phyloP scores from a whole-genome alignment of 2,797 vertebrate genomes.

The Nannoperca australis region DNA sequence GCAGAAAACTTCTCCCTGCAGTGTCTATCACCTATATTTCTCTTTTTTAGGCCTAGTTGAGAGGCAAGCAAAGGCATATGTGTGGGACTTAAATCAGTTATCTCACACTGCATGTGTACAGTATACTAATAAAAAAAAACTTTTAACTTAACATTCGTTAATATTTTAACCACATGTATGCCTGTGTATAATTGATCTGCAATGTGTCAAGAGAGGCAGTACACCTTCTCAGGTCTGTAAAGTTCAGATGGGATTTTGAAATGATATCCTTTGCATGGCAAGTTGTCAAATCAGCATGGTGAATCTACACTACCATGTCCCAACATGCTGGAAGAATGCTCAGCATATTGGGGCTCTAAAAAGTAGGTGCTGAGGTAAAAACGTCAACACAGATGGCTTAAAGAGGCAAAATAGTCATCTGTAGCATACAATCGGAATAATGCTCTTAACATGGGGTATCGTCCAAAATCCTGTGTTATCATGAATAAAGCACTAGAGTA shows the following conservation, averaged over 20 bases:
- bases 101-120: background rate
- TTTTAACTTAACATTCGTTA: background rate
- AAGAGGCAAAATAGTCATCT: conserved; percentile 28
- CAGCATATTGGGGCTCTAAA: conserved; percentile 21
- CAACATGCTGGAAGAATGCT: conserved; percentile 5
- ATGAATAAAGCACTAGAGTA: conserved; percentile 38
- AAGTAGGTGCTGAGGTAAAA: conserved; percentile 33
- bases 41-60: background rate
- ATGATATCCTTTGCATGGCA: conserved; percentile 24
- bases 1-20: conserved; percentile 62
- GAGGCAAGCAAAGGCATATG: background rate
- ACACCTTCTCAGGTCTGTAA: conserved; percentile 1
- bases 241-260: conserved; percentile 27
- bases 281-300: conserved; percentile 7
- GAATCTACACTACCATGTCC: conserved; percentile 17
- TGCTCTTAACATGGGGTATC: conserved; percentile 33
- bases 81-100: background rate
- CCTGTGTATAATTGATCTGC: background rate
- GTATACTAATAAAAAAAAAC: background rate
- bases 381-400: conserved; percentile 38
- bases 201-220: background rate
- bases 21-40: background rate
- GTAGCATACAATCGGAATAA: conserved; percentile 42
- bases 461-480: conserved; percentile 46
- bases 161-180: background rate